Evolutionary conservation across 1,140 invertebrate species (phyloP).

Genomic region (Leptopilina clavipes): DNA sequence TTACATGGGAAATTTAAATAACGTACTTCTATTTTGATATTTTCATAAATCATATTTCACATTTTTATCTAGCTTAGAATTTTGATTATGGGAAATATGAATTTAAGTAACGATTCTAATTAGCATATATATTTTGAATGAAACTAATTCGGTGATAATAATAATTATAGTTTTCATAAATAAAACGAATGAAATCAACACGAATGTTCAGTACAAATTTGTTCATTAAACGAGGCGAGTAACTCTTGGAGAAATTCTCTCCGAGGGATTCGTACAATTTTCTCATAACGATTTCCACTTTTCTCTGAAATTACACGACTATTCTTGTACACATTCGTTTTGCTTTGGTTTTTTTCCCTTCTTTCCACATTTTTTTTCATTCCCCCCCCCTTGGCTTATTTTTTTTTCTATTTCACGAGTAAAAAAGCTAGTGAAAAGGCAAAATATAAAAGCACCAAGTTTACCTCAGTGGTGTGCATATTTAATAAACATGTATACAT

Average conservation of each 20-base stretch:
- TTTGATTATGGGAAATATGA: too few species aligned
- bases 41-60: too few species aligned
- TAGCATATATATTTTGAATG: not conserved
- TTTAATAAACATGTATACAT: too few species aligned
- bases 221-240: conserved; percentile 8
- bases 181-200: not conserved
- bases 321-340: conserved; percentile 18
- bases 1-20: too few species aligned
- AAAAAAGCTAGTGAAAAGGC: not conserved
- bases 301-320: conserved; percentile 9
- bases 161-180: conserved; percentile 18
- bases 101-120: too few species aligned
- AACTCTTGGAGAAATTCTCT: conserved; percentile 27
- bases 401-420: conserved; percentile 2
- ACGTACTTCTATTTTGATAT: too few species aligned
- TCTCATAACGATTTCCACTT: conserved; percentile 30
- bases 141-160: not conserved
- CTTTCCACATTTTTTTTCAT: conserved; percentile 1
- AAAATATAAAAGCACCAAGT: conserved; percentile 23
- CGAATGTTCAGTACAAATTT: conserved; percentile 28
- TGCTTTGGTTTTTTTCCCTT: not conserved
- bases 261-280: conserved; percentile 25
- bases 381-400: not conserved
- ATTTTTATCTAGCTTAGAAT: too few species aligned
- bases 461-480: not conserved